Evolutionary conservation across 2,113 vertebrate species (phyloP).

Genomic region (Psilopsiagon aymara): DNA sequence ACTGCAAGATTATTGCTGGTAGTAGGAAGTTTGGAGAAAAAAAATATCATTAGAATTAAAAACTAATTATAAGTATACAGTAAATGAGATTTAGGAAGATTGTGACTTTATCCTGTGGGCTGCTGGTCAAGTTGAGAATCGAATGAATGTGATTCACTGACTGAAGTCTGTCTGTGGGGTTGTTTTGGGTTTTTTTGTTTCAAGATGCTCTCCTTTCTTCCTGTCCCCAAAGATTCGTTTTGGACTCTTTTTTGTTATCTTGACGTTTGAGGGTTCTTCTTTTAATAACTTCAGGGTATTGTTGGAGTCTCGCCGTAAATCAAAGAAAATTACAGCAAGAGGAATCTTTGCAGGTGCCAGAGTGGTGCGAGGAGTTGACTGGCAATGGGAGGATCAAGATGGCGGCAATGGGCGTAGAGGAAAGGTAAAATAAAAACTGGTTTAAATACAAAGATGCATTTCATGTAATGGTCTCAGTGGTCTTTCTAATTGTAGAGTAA

Average conservation of each 20-base stretch:
- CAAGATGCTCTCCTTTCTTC: background rate
- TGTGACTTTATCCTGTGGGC: accelerated
- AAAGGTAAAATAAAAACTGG: constrained; percentile 78
- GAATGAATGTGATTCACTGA: background rate
- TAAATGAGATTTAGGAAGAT: background rate
- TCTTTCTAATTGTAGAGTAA: background rate
- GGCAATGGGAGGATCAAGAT: constrained; percentile 99
- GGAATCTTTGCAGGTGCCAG: constrained; percentile 97
- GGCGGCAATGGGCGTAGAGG: constrained; percentile 98
- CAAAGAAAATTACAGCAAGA: constrained; percentile 98
- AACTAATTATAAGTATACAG: background rate
- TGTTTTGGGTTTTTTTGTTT: background rate
- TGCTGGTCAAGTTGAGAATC: background rate
- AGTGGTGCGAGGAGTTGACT: constrained; percentile 97
- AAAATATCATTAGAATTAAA: background rate
- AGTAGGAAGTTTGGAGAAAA: background rate
- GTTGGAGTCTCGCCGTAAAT: constrained; percentile 97
- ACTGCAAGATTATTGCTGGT: background rate
- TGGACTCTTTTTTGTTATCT: background rate
- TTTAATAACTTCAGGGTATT: constrained; percentile 85
- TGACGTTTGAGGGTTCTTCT: constrained; percentile 53
- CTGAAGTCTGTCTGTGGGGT: background rate
- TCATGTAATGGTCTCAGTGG: background rate
- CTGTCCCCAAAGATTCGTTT: background rate
- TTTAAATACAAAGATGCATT: background rate